phyloP scores from a whole-genome alignment of 2,888 invertebrate species.

The Macaria liturata region DNA sequence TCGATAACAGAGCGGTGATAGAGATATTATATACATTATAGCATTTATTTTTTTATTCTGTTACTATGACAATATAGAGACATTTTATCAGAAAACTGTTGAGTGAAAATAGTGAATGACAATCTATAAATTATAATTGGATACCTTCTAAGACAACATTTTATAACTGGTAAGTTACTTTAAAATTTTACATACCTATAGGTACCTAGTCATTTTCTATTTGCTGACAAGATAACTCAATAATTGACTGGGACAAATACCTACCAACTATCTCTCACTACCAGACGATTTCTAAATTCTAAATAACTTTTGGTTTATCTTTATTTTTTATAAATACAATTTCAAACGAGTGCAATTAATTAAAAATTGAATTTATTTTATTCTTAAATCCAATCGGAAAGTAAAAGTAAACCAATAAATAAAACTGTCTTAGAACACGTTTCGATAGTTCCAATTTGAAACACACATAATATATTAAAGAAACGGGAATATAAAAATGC shows the following conservation, averaged over 20 bases:
- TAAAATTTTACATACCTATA: no score
- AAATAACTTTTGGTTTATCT: no score
- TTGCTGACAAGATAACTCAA: no score
- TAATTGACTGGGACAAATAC: no score
- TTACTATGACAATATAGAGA: slow-evolving; percentile 17
- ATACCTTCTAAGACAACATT: not conserved
- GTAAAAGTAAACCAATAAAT: slow-evolving; percentile 14
- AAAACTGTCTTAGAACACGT: slow-evolving; percentile 21
- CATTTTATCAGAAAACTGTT: slow-evolving; percentile 6
- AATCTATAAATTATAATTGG: slow-evolving; percentile 1
- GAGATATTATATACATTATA: slow-evolving; percentile 13
- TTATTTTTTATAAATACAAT: no score
- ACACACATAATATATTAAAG: slow-evolving; percentile 25
- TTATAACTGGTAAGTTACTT: no score
- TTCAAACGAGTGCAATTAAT: no score
- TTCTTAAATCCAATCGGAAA: not conserved
- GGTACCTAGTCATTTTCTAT: no score
- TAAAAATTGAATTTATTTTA: no score
- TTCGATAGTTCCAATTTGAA: slow-evolving; percentile 33
- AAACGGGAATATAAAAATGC: slow-evolving; percentile 61
- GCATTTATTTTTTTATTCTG: slow-evolving; percentile 27
- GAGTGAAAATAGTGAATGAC: slow-evolving; percentile 1
- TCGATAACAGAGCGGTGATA: slow-evolving; percentile 37
- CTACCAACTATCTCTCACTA: no score
- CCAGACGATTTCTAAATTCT: no score